A percentile compares a stretch with the other conserved stretches of the same genome.
Evolutionary conservation across 2,797 vertebrate genomes (phyloP).

Genomic region (Champsocephalus gunnari): DNA sequence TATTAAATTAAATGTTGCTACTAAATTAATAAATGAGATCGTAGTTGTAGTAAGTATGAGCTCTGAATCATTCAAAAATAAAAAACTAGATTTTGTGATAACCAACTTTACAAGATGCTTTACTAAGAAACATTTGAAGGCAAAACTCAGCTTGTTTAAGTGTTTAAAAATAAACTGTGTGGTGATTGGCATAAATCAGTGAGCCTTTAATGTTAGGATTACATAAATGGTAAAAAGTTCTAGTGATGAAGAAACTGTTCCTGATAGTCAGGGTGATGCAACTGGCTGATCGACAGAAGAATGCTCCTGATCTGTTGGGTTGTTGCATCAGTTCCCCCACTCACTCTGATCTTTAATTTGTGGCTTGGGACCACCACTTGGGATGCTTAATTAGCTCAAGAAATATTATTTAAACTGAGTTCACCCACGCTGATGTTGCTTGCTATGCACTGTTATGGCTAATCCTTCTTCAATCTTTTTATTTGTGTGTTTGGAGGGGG

Average conservation of each 20-base stretch:
- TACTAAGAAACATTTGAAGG: conserved; percentile 3
- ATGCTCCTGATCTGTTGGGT: conserved; percentile 7
- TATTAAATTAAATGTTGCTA: neutral
- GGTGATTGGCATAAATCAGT: neutral
- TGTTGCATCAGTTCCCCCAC: neutral
- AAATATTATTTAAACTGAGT: conserved; percentile 14
- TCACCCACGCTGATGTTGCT: conserved; percentile 2
- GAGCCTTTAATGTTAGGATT: neutral
- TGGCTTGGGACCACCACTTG: conserved; percentile 30
- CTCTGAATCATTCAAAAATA: neutral
- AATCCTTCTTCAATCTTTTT: conserved; percentile 23
- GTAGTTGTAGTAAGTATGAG: neutral
- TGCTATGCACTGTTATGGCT: conserved; percentile 6
- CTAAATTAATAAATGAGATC: too few species aligned
- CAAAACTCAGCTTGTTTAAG: neutral
- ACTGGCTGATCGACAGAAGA: conserved; percentile 25
- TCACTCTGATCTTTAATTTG: conserved; percentile 33
- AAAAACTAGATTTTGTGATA: conserved; percentile 4
- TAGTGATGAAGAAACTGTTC: neutral
- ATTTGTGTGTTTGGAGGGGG: conserved; percentile 15
- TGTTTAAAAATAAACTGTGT: conserved; percentile 5
- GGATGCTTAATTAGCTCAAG: conserved; percentile 40
- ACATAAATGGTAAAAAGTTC: conserved; percentile 10
- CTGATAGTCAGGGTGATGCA: conserved; percentile 12
- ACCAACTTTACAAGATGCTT: neutral